Evolutionary conservation across 2,113 vertebrate species (phyloP), one percentile per base, ranked within the genome.

Genomic region (Lutjanus erythropterus): DNA sequence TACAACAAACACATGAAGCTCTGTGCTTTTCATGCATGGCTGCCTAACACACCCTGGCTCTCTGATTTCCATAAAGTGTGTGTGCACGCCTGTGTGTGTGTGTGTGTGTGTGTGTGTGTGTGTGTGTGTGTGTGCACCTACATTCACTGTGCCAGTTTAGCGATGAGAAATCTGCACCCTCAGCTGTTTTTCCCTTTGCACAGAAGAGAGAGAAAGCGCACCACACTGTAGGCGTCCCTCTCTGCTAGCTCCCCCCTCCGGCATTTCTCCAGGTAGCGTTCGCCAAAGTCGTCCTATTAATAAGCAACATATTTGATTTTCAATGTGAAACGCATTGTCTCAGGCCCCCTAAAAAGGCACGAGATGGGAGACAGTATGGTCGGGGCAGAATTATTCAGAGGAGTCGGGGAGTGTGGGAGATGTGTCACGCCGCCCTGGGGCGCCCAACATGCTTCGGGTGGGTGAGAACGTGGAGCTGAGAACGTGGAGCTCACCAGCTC

Each of bases 261-360:
- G 95, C 93, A 84, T 90, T 92, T 92, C 94, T 94, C 85, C 90
- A 92, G 94, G 94, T 94, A 93, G 77, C 66, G 81, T 89, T 93
- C 89, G 70, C 91, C 94, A 92, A 93, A 93, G 84, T 84, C 84
- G 78, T 58, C 84, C 92, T 92, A 92, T 95, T 94, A 94, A 94
- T 94, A 95, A 95, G 93, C 91, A 95, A 94, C 93, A 94, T 94
- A 95, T 95, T 95, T 95, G 93, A 91, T 93, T 94, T 94, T 88
- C 88, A 66, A 88, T 88, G 75, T 56, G 85, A 84, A 88, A 79
- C 5, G 11, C 50, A 10, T 87, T 53, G 71, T 92, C 86, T 86
- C 64, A 53, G 82, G 72, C 85, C 72, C 69, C 55, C 52, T n/a
- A 52, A 82, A 87, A 79, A 71, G n/a, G 47, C 68, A 41, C 2